Conservation (phyloP, 2,888 invertebrate genomes). For the Zonitis immaculata region DNA sequence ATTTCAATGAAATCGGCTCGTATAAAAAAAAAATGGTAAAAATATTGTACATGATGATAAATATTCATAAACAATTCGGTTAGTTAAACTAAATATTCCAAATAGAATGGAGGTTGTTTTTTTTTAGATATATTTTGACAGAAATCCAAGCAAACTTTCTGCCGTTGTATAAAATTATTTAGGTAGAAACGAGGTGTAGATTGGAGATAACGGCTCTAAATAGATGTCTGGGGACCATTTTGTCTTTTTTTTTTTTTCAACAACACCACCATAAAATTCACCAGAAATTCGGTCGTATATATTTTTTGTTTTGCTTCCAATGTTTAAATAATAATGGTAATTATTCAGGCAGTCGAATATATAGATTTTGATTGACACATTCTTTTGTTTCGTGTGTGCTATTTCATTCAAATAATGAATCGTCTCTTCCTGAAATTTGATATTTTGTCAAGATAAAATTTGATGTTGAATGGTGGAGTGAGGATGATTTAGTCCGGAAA, state of each 20-base stretch:
- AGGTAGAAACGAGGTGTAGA: conserved; percentile 19
- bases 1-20: background rate
- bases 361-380: conserved; percentile 10
- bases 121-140: background rate
- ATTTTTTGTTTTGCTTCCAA: background rate
- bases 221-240: conserved; percentile 22
- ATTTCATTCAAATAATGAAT: too few species aligned
- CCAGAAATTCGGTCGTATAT: background rate
- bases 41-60: conserved; percentile 15
- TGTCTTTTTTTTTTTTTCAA: too few species aligned
- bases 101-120: conserved; percentile 11
- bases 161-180: conserved; percentile 21
- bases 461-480: too few species aligned
- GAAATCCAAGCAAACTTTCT: conserved; percentile 11
- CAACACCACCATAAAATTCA: background rate
- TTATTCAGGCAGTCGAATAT: conserved; percentile 16
- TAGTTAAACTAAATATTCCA: conserved; percentile 1
- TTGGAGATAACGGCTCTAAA: conserved; percentile 28
- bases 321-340: conserved; percentile 10
- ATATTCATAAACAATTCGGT: conserved; percentile 14
- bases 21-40: background rate
- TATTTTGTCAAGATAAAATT: background rate
- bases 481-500: too few species aligned
- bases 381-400: conserved; percentile 10
- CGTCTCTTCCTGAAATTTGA: background rate